Percentiles rank a stretch among this genome's conserved stretches.
phyloP scores from a whole-genome alignment of 2,113 vertebrate species.

The Vireo altiloquus region DNA sequence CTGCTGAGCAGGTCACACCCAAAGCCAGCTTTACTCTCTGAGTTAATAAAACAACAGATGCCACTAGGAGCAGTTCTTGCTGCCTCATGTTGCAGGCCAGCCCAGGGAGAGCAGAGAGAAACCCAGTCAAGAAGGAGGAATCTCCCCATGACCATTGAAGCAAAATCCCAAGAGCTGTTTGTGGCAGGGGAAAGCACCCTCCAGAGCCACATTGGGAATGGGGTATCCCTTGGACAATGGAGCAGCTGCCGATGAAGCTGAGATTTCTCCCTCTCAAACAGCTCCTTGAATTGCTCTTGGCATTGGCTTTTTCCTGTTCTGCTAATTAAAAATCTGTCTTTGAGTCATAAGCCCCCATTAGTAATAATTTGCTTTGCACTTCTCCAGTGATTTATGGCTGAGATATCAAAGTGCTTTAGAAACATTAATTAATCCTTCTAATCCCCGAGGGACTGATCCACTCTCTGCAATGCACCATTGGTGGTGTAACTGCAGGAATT shows the following conservation, averaged over 20 bases:
- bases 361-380: constrained; percentile 67
- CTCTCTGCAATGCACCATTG: constrained; percentile 15
- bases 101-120: background rate
- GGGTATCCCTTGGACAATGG: background rate
- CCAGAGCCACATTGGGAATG: background rate
- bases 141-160: background rate
- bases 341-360: constrained; percentile 61
- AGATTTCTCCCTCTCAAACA: constrained; percentile 23
- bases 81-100: background rate
- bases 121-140: background rate
- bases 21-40: background rate
- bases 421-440: constrained; percentile 64
- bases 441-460: constrained; percentile 47
- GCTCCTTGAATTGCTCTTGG: constrained; percentile 53
- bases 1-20: background rate
- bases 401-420: constrained; percentile 64
- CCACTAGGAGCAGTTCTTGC: background rate
- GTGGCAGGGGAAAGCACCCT: background rate
- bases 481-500: constrained; percentile 24
- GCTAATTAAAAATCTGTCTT: constrained; percentile 67
- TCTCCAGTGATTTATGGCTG: constrained; percentile 56
- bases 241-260: background rate
- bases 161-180: background rate
- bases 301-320: constrained; percentile 53
- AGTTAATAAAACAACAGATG: background rate